A percentile compares a stretch with the other conserved stretches of the same genome.
These are phyloP conservation scores for Noctilio leporinus DNA, from an alignment of 2,113 vertebrate species.

Conservation along the genomic window DNA sequence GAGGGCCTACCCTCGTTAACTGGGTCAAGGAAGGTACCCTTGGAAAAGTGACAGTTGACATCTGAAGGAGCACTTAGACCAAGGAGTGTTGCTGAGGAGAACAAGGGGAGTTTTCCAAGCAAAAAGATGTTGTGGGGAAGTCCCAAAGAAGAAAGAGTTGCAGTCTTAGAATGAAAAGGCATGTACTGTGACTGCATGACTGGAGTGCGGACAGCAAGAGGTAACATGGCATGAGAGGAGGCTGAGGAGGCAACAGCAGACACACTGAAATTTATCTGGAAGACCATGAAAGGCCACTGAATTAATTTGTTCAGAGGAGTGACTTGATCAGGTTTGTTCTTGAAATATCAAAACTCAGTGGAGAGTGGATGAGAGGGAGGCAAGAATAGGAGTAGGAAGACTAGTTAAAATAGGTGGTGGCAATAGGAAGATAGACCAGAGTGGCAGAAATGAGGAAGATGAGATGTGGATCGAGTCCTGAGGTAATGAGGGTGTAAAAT, in stretches of 20 bases:
- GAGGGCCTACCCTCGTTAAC: neutral
- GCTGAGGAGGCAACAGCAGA: neutral
- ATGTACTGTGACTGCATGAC: neutral
- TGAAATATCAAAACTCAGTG: neutral
- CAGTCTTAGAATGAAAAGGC: neutral
- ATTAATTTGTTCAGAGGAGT: neutral
- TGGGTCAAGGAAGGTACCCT: neutral
- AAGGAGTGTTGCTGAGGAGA: neutral
- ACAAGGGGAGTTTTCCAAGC: neutral
- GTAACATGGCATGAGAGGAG: accelerated
- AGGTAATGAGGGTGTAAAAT: neutral
- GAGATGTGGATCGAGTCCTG: neutral
- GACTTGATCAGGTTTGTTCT: neutral
- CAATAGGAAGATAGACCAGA: neutral
- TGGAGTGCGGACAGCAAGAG: neutral
- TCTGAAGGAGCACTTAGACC: neutral
- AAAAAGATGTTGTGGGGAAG: neutral
- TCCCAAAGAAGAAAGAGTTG: neutral
- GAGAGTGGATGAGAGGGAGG: neutral
- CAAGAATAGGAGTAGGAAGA: neutral
- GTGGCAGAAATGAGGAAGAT: neutral
- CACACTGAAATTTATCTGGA: neutral
- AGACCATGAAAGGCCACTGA: neutral
- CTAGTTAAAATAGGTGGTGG: neutral
- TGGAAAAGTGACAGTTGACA: neutral